Percentiles rank a stretch among this genome's conserved stretches.
phyloP scores from a whole-genome alignment of 2,888 invertebrate genomes.

The Ormyrus nitidulus region DNA sequence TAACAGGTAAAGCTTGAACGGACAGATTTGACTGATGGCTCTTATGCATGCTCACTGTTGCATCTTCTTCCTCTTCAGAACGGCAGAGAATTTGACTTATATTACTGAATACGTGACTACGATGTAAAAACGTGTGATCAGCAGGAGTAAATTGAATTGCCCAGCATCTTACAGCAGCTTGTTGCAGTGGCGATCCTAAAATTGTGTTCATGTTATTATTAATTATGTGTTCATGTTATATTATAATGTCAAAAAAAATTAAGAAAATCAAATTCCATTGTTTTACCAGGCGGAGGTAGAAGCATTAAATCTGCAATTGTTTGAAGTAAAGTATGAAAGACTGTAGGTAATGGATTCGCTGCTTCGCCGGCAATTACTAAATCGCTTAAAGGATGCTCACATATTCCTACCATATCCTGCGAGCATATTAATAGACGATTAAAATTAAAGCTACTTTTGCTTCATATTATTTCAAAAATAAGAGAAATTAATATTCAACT shows the following conservation, averaged over 20 bases:
- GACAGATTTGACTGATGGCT: constrained; percentile 77
- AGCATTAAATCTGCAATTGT: constrained; percentile 95
- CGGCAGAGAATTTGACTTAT: constrained; percentile 96
- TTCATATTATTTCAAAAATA: constrained; percentile 27
- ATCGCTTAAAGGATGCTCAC: constrained; percentile 88
- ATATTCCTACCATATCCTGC: constrained; percentile 78
- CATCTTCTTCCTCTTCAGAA: constrained; percentile 88
- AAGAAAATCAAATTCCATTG: not conserved
- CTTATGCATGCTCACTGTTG: constrained; percentile 79
- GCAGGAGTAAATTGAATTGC: constrained; percentile 91
- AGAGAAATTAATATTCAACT: constrained; percentile 39
- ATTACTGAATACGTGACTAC: constrained; percentile 95
- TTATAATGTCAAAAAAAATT: not conserved
- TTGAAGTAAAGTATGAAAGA: constrained; percentile 91
- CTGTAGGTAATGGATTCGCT: constrained; percentile 82
- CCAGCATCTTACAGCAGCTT: constrained; percentile 96
- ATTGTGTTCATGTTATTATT: not conserved
- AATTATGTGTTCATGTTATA: not conserved
- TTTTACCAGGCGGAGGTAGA: constrained; percentile 85
- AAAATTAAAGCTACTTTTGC: no score
- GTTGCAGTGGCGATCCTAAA: constrained; percentile 84
- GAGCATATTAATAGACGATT: no score
- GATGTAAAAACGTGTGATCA: constrained; percentile 94
- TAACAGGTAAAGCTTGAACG: constrained; percentile 76
- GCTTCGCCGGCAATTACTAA: constrained; percentile 85